These are phyloP conservation scores for Melipona bicolor DNA, from an alignment of 2,888 invertebrate species.

Conservation along the genomic window DNA sequence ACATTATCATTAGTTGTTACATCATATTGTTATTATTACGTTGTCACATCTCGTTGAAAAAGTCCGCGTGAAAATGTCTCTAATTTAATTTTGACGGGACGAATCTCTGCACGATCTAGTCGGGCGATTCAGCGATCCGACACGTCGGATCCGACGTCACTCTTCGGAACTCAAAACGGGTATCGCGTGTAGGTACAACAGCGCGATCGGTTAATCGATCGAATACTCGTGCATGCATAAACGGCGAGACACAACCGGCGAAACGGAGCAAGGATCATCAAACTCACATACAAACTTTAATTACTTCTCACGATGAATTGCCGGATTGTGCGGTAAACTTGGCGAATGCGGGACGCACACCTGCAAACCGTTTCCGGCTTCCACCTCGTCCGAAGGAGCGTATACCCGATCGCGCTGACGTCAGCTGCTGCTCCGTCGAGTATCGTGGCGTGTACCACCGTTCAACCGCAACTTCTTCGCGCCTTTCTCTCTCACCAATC, in stretches of 20 bases:
- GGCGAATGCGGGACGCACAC: constrained; percentile 41
- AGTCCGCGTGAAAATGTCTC: too few species aligned
- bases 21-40: too few species aligned
- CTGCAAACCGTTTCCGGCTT: constrained; percentile 53
- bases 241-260: constrained; percentile 27
- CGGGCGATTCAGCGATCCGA: background rate
- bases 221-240: background rate
- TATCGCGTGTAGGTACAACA: background rate
- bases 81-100: too few species aligned
- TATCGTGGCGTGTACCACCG: constrained; percentile 15
- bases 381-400: constrained; percentile 49
- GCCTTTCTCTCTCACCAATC: too few species aligned
- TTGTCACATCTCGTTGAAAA: too few species aligned
- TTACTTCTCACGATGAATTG: constrained; percentile 64
- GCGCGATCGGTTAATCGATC: constrained; percentile 33
- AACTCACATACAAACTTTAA: constrained; percentile 63
- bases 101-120: too few species aligned
- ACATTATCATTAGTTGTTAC: too few species aligned
- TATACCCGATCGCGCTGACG: constrained; percentile 60
- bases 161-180: background rate
- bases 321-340: constrained; percentile 66
- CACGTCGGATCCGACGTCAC: too few species aligned
- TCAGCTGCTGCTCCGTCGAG: constrained; percentile 45
- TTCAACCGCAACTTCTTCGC: constrained; percentile 38
- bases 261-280: constrained; percentile 52